Conservation (phyloP, 2,888 invertebrate genomes). For the Actias luna region DNA sequence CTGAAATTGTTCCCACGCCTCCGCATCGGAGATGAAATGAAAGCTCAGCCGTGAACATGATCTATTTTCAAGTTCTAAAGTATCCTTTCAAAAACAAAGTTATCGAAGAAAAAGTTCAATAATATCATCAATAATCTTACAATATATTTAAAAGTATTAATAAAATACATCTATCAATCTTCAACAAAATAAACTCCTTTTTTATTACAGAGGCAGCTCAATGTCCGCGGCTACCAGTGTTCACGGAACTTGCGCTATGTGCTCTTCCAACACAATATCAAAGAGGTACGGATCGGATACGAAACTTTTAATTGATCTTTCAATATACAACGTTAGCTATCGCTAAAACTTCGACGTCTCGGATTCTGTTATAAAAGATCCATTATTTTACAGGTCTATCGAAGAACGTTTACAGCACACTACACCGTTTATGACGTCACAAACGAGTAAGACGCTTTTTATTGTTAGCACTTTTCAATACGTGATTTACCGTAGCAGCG, state of each 20-base stretch:
- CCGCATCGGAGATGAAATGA: no score
- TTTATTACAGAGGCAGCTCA: conserved; percentile 89
- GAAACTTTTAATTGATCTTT: conserved; percentile 49
- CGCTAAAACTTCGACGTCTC: conserved; percentile 33
- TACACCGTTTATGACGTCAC: conserved; percentile 95
- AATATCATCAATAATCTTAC: no score
- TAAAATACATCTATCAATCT: neutral
- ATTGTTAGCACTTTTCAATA: conserved; percentile 34
- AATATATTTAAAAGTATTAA: no score
- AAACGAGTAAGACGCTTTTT: conserved; percentile 88
- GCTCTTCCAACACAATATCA: conserved; percentile 94
- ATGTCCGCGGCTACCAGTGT: conserved; percentile 93
- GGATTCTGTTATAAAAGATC: conserved; percentile 36
- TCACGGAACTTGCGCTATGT: conserved; percentile 93
- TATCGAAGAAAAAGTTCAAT: neutral
- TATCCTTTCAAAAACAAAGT: no score
- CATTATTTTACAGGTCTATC: conserved; percentile 87
- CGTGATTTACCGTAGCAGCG: conserved; percentile 32
- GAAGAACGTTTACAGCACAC: conserved; percentile 92
- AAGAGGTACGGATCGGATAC: conserved; percentile 82
- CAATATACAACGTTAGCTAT: conserved; percentile 31
- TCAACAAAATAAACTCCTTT: conserved; percentile 17
- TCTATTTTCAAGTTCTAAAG: no score
- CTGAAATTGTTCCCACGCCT: no score
- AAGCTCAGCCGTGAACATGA: no score